phyloP scores from a whole-genome alignment of 2,797 vertebrate species.

The Sphenopsis melanotis region DNA sequence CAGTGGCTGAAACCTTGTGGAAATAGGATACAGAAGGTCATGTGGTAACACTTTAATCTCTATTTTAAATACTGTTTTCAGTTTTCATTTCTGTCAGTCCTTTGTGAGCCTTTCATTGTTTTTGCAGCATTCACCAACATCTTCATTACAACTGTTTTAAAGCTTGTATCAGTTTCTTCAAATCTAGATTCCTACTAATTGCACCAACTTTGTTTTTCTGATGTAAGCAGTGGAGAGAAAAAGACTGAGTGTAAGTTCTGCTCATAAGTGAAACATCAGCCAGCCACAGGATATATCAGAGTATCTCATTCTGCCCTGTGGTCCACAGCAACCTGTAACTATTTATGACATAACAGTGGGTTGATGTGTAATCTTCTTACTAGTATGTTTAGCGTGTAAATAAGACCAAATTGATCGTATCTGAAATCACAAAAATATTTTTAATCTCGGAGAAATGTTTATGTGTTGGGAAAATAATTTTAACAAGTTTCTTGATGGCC shows the following conservation, averaged over 20 bases:
- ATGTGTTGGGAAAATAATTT: background rate
- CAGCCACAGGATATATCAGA: background rate
- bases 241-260: background rate
- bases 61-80: background rate
- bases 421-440: background rate
- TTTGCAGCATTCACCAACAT: rapidly evolving
- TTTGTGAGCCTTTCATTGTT: background rate
- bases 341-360: background rate
- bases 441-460: background rate
- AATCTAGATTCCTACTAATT: background rate
- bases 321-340: background rate
- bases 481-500: background rate
- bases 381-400: background rate
- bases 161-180: background rate
- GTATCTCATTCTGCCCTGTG: background rate
- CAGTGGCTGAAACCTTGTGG: background rate
- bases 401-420: background rate
- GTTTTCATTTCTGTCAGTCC: background rate
- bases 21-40: background rate
- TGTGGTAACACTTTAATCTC: rapidly evolving
- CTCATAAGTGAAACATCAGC: background rate
- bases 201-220: background rate
- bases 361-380: background rate
- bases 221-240: background rate
- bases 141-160: background rate